A percentile compares a stretch with the other conserved stretches of the same genome.
These are phyloP conservation scores for Neelides sp. DNA, from an alignment of 1,140 invertebrate genomes.

Conservation along the genomic window DNA sequence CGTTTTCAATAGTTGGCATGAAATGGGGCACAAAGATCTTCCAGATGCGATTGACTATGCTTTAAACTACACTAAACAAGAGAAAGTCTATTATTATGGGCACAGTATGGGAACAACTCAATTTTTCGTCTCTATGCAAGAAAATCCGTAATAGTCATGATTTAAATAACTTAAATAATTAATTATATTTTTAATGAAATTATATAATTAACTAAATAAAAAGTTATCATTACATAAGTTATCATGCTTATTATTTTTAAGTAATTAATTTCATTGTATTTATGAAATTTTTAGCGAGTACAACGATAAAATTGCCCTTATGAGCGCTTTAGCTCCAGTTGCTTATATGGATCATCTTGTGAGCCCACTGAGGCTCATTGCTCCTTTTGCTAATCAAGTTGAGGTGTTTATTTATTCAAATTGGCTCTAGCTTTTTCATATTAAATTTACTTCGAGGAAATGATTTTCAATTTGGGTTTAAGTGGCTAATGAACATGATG, in stretches of 20 bases:
- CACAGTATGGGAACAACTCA: slow-evolving; percentile 51
- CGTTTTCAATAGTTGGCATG: slow-evolving; percentile 48
- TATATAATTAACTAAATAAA: too few relatives aligned
- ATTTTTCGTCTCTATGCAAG: slow-evolving; percentile 44
- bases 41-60: slow-evolving; percentile 61
- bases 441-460: too few relatives aligned
- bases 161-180: too few relatives aligned
- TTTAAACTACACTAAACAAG: slow-evolving; percentile 43
- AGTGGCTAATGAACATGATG: slow-evolving; percentile 31
- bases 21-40: slow-evolving; percentile 62
- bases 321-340: slow-evolving; percentile 52
- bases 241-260: too few relatives aligned
- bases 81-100: slow-evolving; percentile 52
- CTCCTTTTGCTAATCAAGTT: slow-evolving; percentile 34
- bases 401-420: slow-evolving; percentile 16
- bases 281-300: too few relatives aligned
- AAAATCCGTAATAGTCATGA: slow-evolving; percentile 44
- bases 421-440: not conserved
- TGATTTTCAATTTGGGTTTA: not conserved
- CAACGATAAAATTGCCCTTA: slow-evolving; percentile 44
- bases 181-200: too few relatives aligned
- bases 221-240: too few relatives aligned
- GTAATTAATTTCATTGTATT: too few relatives aligned
- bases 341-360: slow-evolving; percentile 53
- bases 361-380: slow-evolving; percentile 44